Base-by-base conservation (phyloP, 1,140 invertebrate species). In the Nebria ingens region DNA sequence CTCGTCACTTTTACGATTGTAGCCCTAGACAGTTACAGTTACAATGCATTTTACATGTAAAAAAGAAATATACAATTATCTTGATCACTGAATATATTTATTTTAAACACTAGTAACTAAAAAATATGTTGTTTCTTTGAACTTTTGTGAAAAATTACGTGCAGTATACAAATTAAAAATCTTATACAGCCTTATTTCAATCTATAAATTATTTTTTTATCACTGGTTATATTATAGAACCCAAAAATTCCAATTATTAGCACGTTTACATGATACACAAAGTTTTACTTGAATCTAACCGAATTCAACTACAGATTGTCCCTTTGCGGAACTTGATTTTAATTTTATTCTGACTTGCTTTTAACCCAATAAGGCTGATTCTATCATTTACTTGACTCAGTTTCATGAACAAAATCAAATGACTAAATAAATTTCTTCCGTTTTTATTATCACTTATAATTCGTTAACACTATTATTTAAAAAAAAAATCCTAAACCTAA, bases 11-110 rank as follows among this genome's bases (percentile, higher is more conserved):
- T 45, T 45, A 17, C n/a, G n/a, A n/a, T n/a, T n/a, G n/a, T n/a
- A n/a, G n/a, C n/a, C n/a, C n/a, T 45, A 45, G 4, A 6, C 40
- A 45, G 40, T 12, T 17, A 45, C 40, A 12, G 40, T 45, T 45
- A 45, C 40, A 45, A 45, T 45, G 40, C 40, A 45, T 45, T 45
- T 45, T 45, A 45, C 40, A 45, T 45, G 40, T 45, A 45, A 45
- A 45, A 45, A 45, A 45, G 3, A 45, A 45, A 45, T 45, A 45
- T 45, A 45, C 40, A 17, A 12, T 12, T 17, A 12, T 45, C 6
- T 45, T 12, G 40, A 45, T 12, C 9, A 45, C 9, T 12, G 17
- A 9, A 34, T 34, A 34, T 34, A 34, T 6, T 34, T 9, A 34
- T 34, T 4, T 45, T 45, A 3, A 45, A 12, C 40, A 45, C 40